A percentile compares a stretch with the other conserved stretches of the same genome.
These are phyloP conservation scores for Clanis bilineata DNA, from an alignment of 2,888 invertebrate species.

Conservation along the genomic window DNA sequence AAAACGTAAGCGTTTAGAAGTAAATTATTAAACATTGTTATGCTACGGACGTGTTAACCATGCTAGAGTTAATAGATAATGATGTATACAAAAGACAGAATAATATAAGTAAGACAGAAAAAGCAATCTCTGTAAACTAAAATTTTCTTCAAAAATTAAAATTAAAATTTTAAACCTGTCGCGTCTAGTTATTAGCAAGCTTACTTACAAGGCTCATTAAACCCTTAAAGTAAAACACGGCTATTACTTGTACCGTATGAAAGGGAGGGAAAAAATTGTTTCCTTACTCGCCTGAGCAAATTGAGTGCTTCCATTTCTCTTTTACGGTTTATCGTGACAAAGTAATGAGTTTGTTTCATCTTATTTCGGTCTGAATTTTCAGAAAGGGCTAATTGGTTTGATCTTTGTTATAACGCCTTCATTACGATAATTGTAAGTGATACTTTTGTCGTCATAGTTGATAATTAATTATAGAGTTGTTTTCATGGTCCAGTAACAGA, in stretches of 20 bases:
- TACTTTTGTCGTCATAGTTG: too few species aligned
- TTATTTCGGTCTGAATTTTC: background rate
- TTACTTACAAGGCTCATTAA: background rate
- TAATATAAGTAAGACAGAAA: too few species aligned
- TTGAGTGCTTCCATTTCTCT: slow-evolving; percentile 2
- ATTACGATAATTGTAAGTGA: too few species aligned
- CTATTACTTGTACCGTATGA: background rate
- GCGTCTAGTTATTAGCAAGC: background rate
- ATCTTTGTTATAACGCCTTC: background rate
- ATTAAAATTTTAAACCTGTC: background rate
- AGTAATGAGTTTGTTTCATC: background rate
- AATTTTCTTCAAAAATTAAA: background rate
- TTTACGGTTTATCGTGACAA: background rate
- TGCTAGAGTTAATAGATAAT: too few species aligned
- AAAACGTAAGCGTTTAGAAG: too few species aligned
- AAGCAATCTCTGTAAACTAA: background rate
- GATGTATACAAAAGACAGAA: too few species aligned
- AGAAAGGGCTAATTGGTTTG: background rate
- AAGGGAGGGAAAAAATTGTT: background rate
- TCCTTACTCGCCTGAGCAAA: background rate
- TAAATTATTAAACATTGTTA: too few species aligned
- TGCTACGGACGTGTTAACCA: too few species aligned
- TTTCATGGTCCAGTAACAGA: too few species aligned
- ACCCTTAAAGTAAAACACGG: background rate
- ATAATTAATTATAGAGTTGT: too few species aligned